phyloP scores from a whole-genome alignment of 2,888 invertebrate genomes.

The Monopis laevigella region DNA sequence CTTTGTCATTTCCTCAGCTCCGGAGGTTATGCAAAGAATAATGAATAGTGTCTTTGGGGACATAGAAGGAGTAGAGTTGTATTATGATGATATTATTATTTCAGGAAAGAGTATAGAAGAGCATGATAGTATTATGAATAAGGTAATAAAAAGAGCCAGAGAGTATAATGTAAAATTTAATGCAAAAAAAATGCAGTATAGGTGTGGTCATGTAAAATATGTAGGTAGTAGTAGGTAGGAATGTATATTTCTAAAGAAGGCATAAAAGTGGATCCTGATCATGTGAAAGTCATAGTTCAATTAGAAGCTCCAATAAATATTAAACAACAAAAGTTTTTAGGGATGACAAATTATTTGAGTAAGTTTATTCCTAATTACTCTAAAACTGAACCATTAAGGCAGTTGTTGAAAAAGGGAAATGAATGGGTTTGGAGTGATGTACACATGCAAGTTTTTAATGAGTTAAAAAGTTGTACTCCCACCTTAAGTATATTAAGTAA shows the following conservation, averaged over 20 bases:
- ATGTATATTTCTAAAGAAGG: too few species aligned
- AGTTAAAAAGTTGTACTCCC: too few species aligned
- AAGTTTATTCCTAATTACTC: slow-evolving; percentile 20
- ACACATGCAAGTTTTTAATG: too few species aligned
- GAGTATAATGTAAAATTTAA: slow-evolving; percentile 27
- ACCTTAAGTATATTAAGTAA: too few species aligned
- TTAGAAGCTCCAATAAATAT: slow-evolving; percentile 13
- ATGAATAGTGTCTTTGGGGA: slow-evolving; percentile 17
- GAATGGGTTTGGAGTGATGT: too few species aligned
- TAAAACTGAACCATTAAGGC: too few species aligned
- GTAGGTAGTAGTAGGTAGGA: slow-evolving; percentile 22
- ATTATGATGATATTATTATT: slow-evolving; percentile 27
- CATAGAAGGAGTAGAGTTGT: slow-evolving; percentile 24
- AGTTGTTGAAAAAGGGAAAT: too few species aligned
- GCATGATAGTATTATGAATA: slow-evolving; percentile 22
- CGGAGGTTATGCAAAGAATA: slow-evolving; percentile 19
- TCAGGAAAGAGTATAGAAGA: slow-evolving; percentile 14
- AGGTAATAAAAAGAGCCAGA: slow-evolving; percentile 22
- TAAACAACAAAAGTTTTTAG: slow-evolving; percentile 23
- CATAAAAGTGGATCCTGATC: too few species aligned
- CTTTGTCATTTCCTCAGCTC: slow-evolving; percentile 21
- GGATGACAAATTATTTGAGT: slow-evolving; percentile 24
- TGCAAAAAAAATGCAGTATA: slow-evolving; percentile 24
- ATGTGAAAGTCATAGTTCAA: too few species aligned
- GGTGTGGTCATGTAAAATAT: slow-evolving; percentile 23